Percentiles rank a stretch among this genome's conserved stretches.
These are phyloP conservation scores for Melieria crassipennis DNA, from an alignment of 2,888 invertebrate species.

Conservation along the genomic window DNA sequence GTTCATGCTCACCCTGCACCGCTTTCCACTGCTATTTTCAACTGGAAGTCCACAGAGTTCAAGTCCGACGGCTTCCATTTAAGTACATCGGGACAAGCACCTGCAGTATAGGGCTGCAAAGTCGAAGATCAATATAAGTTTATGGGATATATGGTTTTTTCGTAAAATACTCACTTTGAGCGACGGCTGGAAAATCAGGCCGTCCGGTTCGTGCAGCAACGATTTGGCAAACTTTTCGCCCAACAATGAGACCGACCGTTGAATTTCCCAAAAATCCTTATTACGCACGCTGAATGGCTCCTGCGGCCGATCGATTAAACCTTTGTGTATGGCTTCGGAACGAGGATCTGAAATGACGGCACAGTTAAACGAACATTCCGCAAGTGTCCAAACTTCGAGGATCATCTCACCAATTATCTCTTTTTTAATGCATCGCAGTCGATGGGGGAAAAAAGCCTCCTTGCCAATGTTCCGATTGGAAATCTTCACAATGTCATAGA, in stretches of 20 bases:
- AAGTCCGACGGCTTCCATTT: constrained; percentile 97
- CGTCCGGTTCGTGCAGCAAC: constrained; percentile 95
- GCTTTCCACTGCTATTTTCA: constrained; percentile 80
- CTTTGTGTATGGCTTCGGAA: constrained; percentile 78
- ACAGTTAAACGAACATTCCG: too few relatives aligned
- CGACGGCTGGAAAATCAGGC: constrained; percentile 96
- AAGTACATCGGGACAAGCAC: constrained; percentile 83
- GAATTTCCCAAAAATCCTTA: constrained; percentile 92
- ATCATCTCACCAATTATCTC: constrained; percentile 73
- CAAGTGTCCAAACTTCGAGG: constrained; percentile 62
- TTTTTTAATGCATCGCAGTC: constrained; percentile 80
- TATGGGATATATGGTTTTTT: neutral
- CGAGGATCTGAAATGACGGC: constrained; percentile 65
- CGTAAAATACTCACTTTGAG: constrained; percentile 71
- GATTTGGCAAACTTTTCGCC: constrained; percentile 87
- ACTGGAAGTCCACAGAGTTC: constrained; percentile 95
- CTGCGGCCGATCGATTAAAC: constrained; percentile 75
- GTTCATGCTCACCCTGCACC: constrained; percentile 74
- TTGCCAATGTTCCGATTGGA: constrained; percentile 80
- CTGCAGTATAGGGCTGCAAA: constrained; percentile 80
- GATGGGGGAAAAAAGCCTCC: constrained; percentile 77
- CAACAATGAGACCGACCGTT: constrained; percentile 75
- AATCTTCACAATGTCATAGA: constrained; percentile 92
- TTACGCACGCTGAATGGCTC: constrained; percentile 92
- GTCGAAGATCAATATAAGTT: constrained; percentile 6